Evolutionary conservation across 2,113 vertebrate genomes (phyloP).

Genomic region (Rhinoderma darwinii): DNA sequence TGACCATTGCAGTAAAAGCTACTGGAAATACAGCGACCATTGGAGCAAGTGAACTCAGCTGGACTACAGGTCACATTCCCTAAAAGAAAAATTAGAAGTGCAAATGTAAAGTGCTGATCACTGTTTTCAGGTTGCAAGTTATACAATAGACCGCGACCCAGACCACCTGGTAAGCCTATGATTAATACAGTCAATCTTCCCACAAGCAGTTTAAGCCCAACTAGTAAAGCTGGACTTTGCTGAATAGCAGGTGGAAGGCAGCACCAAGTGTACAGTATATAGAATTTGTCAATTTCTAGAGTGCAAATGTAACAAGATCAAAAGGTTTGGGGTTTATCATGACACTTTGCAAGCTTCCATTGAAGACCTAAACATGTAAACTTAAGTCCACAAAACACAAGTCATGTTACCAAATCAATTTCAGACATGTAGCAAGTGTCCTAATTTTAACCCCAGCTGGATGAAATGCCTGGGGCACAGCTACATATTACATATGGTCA

Average conservation of each 20-base stretch:
- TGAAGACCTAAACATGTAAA: no score
- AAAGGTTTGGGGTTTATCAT: no score
- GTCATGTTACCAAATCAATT: no score
- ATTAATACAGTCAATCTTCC: neutral
- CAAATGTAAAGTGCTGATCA: neutral
- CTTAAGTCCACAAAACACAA: no score
- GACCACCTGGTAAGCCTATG: neutral
- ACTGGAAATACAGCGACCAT: constrained; percentile 87
- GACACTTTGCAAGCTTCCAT: no score
- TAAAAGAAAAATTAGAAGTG: constrained; percentile 60
- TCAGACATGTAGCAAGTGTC: neutral
- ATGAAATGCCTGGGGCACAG: neutral
- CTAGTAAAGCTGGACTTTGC: neutral
- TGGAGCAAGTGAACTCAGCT: constrained; percentile 92
- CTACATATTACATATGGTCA: neutral
- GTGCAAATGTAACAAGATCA: no score
- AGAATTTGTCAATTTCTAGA: no score
- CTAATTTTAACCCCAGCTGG: constrained; percentile 39
- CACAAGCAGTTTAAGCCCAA: neutral
- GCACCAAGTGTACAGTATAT: no score
- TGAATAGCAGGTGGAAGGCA: no score
- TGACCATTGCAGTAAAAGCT: constrained; percentile 94
- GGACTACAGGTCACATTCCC: constrained; percentile 90
- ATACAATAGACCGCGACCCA: neutral
- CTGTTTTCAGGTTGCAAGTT: neutral